A percentile compares a stretch with the other conserved stretches of the same genome.
phyloP scores from a whole-genome alignment of 1,140 invertebrate genomes.

The Nephila pilipes region DNA sequence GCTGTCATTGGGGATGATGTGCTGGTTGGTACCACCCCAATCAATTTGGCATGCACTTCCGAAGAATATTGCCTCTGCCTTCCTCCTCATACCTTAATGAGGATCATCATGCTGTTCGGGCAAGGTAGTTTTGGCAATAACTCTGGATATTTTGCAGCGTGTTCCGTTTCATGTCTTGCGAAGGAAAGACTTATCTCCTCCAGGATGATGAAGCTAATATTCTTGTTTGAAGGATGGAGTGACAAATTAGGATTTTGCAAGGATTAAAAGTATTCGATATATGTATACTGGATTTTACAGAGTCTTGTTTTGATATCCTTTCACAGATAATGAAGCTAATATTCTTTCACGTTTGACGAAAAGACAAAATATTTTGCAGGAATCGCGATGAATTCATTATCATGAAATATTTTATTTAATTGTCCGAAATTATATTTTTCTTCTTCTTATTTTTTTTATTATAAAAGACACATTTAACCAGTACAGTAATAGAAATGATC shows the following conservation, averaged over 20 bases:
- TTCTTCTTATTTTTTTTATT: too few relatives aligned
- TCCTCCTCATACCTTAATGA: slow-evolving; percentile 35
- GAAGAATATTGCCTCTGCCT: background rate
- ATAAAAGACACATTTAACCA: too few relatives aligned
- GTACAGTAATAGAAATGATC: too few relatives aligned
- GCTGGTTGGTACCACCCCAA: slow-evolving; percentile 24
- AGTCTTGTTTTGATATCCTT: too few relatives aligned
- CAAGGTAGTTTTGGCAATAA: slow-evolving; percentile 18
- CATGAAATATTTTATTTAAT: too few relatives aligned
- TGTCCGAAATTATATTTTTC: too few relatives aligned
- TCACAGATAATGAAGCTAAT: too few relatives aligned
- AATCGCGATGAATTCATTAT: too few relatives aligned
- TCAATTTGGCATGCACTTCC: slow-evolving; percentile 29
- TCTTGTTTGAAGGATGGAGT: background rate
- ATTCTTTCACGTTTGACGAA: too few relatives aligned
- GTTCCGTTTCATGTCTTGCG: background rate
- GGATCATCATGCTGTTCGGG: slow-evolving; percentile 45
- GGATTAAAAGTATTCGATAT: background rate
- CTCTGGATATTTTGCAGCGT: slow-evolving; percentile 29
- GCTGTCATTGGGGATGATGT: slow-evolving; percentile 46
- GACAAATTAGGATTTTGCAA: background rate
- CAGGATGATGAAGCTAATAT: background rate
- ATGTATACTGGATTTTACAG: too few relatives aligned
- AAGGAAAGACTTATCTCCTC: background rate
- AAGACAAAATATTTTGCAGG: too few relatives aligned